Evolutionary conservation across 2,888 invertebrate species (phyloP), one percentile per base, ranked within the genome.

Genomic region (Nebria salina): DNA sequence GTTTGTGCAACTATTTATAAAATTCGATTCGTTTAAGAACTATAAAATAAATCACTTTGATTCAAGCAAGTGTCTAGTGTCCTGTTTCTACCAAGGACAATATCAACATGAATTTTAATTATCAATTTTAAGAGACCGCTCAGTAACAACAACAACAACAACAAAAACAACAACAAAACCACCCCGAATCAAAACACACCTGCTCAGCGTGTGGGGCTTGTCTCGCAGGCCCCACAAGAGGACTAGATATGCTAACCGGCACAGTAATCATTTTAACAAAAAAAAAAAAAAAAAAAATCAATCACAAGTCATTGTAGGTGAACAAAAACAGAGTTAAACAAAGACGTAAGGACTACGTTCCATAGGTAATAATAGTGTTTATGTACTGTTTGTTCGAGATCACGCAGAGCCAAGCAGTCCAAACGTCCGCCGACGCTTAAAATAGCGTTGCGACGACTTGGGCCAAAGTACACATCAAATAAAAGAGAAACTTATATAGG

Each of bases 171-270:
- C 8, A 54, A 54, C 54, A 11, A 54, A 1, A 54, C 54, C 8
- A 54, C 54, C 8, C 54, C 8, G 11, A 54, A 80, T 91, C 89
- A 34, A 34, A 34, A 85, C 90, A 90, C 78, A 92, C 90, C 54
- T 54, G 54, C 54, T 54, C 54, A 2, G 54, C 2, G 81, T 91
- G 90, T 3, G 93, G 93, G 4, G 93, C 93, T 89, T 94, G 94
- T 83, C 93, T 93, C 83, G 92, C 54, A 25, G 92, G 92, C 83
- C 91, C 89, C 83, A 91, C 91, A 82, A 91, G 86, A 1, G 89
- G 89, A 54, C 88, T 86, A 75, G 85, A 84, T 25, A 85, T 4
- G 15, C 65, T 70, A 13, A 83, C 66, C 9, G 85, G 85, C 42
- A 85, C 83, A 2, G 84, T 83, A 82, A 84, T 85, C 85, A 85